phyloP scores from a whole-genome alignment of 2,888 invertebrate genomes.

The Notodonta ziczac region DNA sequence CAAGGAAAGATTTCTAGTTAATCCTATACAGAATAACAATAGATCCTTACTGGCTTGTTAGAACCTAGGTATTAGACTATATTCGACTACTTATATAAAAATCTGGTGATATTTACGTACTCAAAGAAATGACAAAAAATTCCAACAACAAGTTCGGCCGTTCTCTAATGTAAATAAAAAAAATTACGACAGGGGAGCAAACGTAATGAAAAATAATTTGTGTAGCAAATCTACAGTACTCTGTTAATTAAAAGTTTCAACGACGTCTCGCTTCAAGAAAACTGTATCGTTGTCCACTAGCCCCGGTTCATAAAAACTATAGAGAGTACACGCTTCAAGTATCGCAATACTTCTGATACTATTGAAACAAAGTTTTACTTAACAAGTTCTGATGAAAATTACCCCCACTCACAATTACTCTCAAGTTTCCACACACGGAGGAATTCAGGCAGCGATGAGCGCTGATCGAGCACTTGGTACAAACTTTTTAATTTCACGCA shows the following conservation, averaged over 20 bases:
- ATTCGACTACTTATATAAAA: no score
- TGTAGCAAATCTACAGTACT: conserved; percentile 36
- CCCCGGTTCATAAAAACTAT: conserved; percentile 34
- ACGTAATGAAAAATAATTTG: conserved; percentile 21
- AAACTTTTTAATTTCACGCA: conserved; percentile 56
- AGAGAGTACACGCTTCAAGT: conserved; percentile 27
- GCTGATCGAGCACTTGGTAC: conserved; percentile 32
- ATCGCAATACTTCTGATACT: conserved; percentile 24
- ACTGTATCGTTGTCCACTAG: conserved; percentile 38
- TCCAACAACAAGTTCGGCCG: conserved; percentile 10
- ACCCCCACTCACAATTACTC: conserved; percentile 13
- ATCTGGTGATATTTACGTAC: no score
- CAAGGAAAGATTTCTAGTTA: no score
- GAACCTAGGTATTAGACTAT: no score
- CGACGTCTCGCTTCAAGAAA: conserved; percentile 46
- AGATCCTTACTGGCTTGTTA: no score
- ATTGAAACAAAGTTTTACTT: conserved; percentile 27
- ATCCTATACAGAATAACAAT: no score
- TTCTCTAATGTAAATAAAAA: conserved; percentile 15
- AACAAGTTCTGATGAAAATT: conserved; percentile 36
- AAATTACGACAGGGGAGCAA: conserved; percentile 15
- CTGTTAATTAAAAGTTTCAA: conserved; percentile 54
- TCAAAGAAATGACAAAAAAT: background rate
- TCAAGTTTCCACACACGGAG: conserved; percentile 24
- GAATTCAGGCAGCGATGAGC: conserved; percentile 33